Percentiles rank a stretch among this genome's conserved stretches.
Evolutionary conservation across 2,888 invertebrate species (phyloP).

Genomic region (Drosophila peninsularis): DNA sequence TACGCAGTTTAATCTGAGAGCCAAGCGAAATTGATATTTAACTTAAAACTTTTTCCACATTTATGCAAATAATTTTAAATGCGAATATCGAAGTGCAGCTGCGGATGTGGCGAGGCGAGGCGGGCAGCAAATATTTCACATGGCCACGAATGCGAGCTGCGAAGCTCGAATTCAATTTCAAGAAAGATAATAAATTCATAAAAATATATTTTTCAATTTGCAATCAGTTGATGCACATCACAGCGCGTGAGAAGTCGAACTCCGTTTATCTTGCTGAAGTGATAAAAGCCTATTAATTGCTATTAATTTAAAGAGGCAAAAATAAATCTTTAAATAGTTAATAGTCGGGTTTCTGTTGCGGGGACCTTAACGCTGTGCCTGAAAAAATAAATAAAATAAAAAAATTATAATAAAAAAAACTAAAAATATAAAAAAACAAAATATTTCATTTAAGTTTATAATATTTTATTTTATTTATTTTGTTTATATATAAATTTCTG

Average conservation of each 20-base stretch:
- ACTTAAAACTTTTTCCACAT: slow-evolving; percentile 8
- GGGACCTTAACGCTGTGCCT: too few relatives aligned
- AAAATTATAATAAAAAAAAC: too few relatives aligned
- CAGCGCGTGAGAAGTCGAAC: background rate
- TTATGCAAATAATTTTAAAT: background rate
- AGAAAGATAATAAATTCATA: slow-evolving; percentile 6
- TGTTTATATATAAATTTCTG: too few relatives aligned
- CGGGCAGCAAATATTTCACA: slow-evolving; percentile 21
- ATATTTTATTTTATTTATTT: too few relatives aligned
- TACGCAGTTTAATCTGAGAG: slow-evolving; percentile 2
- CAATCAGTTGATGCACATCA: background rate
- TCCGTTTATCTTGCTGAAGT: background rate
- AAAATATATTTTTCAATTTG: background rate
- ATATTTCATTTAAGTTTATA: too few relatives aligned
- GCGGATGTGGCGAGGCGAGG: slow-evolving; percentile 16
- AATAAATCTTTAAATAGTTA: too few relatives aligned
- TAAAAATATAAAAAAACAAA: too few relatives aligned
- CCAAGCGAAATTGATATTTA: slow-evolving; percentile 6
- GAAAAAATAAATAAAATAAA: too few relatives aligned
- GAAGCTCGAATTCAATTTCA: background rate
- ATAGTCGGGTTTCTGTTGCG: too few relatives aligned
- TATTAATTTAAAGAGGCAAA: background rate
- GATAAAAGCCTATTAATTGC: slow-evolving; percentile 1
- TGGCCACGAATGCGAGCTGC: slow-evolving; percentile 6
- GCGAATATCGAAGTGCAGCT: slow-evolving; percentile 10